Conservation (phyloP, 2,797 vertebrate genomes). For the Gadopsis marmoratus region DNA sequence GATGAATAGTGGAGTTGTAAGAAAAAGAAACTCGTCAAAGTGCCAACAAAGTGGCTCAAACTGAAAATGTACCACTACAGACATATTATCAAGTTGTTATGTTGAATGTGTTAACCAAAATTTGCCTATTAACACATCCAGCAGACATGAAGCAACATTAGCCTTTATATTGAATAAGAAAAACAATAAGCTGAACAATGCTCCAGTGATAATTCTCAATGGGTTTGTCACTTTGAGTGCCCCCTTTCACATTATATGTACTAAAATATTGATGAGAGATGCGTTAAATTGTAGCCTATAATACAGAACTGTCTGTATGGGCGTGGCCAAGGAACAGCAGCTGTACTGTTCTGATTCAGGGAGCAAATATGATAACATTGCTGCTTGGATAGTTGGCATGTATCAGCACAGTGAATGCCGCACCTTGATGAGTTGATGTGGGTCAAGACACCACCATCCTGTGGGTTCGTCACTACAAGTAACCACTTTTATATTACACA, state of each 20-base stretch:
- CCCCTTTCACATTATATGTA: not conserved
- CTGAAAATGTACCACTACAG: not conserved
- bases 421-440: not conserved
- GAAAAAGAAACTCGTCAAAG: not conserved
- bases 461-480: not conserved
- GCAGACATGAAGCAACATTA: not conserved
- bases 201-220: not conserved
- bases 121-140: not conserved
- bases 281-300: not conserved
- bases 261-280: not conserved
- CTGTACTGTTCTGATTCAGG: not conserved
- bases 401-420: not conserved
- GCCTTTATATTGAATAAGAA: not conserved
- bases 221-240: not conserved
- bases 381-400: not conserved
- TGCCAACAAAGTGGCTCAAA: not conserved
- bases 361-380: not conserved
- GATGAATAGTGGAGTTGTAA: not conserved
- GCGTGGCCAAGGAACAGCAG: not conserved
- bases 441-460: not conserved
- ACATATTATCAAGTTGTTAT: not conserved
- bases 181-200: slow-evolving; percentile 1
- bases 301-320: not conserved
- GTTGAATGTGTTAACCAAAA: not conserved
- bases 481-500: not conserved